Base-by-base conservation (phyloP, 2,113 vertebrate species). In the Serilophus lunatus region DNA sequence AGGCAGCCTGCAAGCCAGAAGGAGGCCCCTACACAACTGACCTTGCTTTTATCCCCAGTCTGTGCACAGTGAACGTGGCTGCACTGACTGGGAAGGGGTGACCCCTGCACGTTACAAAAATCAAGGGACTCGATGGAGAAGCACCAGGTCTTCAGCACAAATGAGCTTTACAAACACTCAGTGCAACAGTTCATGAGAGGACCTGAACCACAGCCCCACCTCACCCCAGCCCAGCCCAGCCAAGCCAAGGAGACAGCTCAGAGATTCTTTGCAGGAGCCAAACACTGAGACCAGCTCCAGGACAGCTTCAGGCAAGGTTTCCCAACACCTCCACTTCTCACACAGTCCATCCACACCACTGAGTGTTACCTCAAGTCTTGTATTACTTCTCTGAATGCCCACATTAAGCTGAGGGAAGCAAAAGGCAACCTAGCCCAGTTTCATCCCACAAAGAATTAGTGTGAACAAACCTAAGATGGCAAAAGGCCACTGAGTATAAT, bases 31-130 rank as follows among this genome's bases (percentile, higher is more conserved):
- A 18, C 14, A 57, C 28, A 76, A 29, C 19, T 6, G 4, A 40
- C 33, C 33, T 42, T 0, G 1, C 14, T 69, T 59, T 85, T 33
- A 45, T 38, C 28, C n/a, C 64, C 40, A 9, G 25, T 51, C 35
- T 54, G 64, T 4, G 2, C 33, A 36, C 26, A 77, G 24, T 6
- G 12, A 68, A 31, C 13, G 23, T 6, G 19, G 16, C 13, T 6
- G 40, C 45, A 25, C 38, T 3, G 26, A 68, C 70, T 26, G 0
- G 0, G 40, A 40, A 77, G 9, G 13, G 8, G 44, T 56, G 56
- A 77, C 33, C 16, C 36, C 8, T 0, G 1, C 9, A 22, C 6
- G 3, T 59, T 10, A 13, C 13, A 26, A 60, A 17, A 75, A 10
- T n/a, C n/a, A n/a, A n/a, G n/a, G 44, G 24, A 72, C 18, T 23